phyloP scores from a whole-genome alignment of 2,888 invertebrate species.

The Leptura quadrifasciata region DNA sequence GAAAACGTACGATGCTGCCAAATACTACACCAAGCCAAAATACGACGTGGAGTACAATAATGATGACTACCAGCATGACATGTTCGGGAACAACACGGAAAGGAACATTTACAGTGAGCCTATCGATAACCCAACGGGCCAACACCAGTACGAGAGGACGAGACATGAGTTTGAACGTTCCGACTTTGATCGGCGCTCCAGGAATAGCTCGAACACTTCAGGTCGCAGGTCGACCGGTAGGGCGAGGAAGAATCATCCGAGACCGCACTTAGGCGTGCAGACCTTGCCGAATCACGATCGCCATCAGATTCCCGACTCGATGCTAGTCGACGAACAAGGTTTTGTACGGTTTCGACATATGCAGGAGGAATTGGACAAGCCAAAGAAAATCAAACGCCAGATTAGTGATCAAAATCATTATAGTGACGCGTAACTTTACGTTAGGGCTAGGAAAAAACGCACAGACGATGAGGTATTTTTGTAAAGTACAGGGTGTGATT shows the following conservation, averaged over 20 bases:
- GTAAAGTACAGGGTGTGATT: conserved; percentile 56
- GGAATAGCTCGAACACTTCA: conserved; percentile 71
- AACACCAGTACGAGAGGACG: conserved; percentile 70
- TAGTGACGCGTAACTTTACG: conserved; percentile 70
- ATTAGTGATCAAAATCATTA: conserved; percentile 69
- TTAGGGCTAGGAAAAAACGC: conserved; percentile 62
- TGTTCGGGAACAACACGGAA: conserved; percentile 73
- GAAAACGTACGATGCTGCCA: conserved; percentile 70
- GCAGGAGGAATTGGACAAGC: conserved; percentile 64
- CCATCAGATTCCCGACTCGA: conserved; percentile 77
- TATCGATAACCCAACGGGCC: conserved; percentile 65
- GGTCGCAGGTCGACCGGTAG: conserved; percentile 71
- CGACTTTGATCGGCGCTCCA: conserved; percentile 73
- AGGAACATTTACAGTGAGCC: conserved; percentile 75
- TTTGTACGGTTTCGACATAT: conserved; percentile 89
- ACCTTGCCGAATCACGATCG: conserved; percentile 77
- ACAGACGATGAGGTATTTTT: conserved; percentile 64
- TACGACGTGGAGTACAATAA: conserved; percentile 70
- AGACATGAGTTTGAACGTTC: conserved; percentile 79
- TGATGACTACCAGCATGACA: conserved; percentile 68
- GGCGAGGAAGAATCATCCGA: conserved; percentile 73
- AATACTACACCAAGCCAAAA: conserved; percentile 71
- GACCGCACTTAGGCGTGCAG: conserved; percentile 76
- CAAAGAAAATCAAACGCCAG: conserved; percentile 67
- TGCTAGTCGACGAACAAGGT: conserved; percentile 93